Base-by-base conservation (phyloP, 2,113 vertebrate genomes). In the Chloroceryle aenea region DNA sequence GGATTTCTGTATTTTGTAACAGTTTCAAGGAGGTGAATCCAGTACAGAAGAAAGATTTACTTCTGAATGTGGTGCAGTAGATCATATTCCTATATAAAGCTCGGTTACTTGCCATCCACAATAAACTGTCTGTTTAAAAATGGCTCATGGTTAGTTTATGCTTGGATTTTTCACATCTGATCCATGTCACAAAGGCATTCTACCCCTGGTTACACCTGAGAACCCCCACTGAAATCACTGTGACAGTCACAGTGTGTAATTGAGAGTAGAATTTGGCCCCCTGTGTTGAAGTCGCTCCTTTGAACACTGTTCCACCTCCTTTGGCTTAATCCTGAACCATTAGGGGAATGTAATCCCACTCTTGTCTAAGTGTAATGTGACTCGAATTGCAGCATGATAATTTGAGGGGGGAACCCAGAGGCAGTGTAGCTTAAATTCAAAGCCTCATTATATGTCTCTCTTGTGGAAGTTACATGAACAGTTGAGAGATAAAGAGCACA, bases 221-320 rank as follows among this genome's bases (percentile, higher is more conserved):
- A 94, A 81, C 96, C 30, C 82, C 76, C 32, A 84, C 4, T 93
- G 85, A 96, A 97, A 90, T 97, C 79, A 84, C 83, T 88, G 87
- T 92, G 56, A 86, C 59, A 77, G 56, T 91, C 93, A 85, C 67
- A 91, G 80, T 81, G 76, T 94, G 93, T 97, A 97, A 97, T n/a
- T 92, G 93, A 96, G 95, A 96, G 82, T 90, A 86, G 92, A 96
- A 93, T 95, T 96, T 95, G 95, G 85, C 61, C 92, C 77, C 87
- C 52, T 93, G 90, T 94, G 95, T 96, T 95, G 95, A 96, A 96
- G 92, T 95, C 95, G 64, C 85, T 96, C 88, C 90, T 94, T 93
- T 96, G 95, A 97, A 96, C 92, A n/a, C 73, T 93, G 88, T 96
- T 94, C 85, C 93, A 96, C 88, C 88, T 93, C 68, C 69, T 96